Conservation (phyloP, 2,888 invertebrate species). For the Scaptomyza parva region DNA sequence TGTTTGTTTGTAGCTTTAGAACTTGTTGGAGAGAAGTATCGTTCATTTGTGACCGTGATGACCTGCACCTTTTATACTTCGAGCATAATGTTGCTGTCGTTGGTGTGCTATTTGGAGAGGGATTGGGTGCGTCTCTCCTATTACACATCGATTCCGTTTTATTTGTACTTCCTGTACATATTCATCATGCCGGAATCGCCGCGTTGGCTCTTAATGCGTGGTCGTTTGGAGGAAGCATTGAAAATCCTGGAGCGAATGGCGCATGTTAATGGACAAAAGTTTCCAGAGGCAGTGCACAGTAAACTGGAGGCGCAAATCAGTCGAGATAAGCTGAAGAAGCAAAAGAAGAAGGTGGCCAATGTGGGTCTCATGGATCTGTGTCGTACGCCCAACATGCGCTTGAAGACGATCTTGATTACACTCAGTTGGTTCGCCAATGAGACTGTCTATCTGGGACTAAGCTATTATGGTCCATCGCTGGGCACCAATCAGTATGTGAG, state of each 20-base stretch:
- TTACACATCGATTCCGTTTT: slow-evolving; percentile 93
- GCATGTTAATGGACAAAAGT: slow-evolving; percentile 90
- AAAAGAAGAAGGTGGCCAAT: slow-evolving; percentile 85
- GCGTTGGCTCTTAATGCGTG: slow-evolving; percentile 94
- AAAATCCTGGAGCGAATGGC: slow-evolving; percentile 92
- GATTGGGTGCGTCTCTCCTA: slow-evolving; percentile 93
- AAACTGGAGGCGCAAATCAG: slow-evolving; percentile 91
- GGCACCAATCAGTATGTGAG: slow-evolving; percentile 95
- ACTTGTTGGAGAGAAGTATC: slow-evolving; percentile 94
- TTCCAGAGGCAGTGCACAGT: slow-evolving; percentile 90
- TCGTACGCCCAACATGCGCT: slow-evolving; percentile 94
- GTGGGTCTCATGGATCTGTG: slow-evolving; percentile 84
- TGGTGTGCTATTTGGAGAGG: slow-evolving; percentile 92
- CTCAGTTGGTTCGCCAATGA: slow-evolving; percentile 97
- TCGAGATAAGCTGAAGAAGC: slow-evolving; percentile 87
- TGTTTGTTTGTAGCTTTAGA: slow-evolving; percentile 90
- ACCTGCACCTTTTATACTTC: slow-evolving; percentile 96
- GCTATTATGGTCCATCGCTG: slow-evolving; percentile 95
- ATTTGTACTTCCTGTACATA: slow-evolving; percentile 93
- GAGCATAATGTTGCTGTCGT: slow-evolving; percentile 92
- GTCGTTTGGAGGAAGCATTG: slow-evolving; percentile 92
- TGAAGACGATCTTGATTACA: slow-evolving; percentile 94
- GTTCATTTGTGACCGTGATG: slow-evolving; percentile 96
- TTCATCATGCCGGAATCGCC: slow-evolving; percentile 96
- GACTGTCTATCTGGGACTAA: slow-evolving; percentile 95